Conservation (phyloP, 92 coral and sea anemone species). For the Porites evermanni region DNA sequence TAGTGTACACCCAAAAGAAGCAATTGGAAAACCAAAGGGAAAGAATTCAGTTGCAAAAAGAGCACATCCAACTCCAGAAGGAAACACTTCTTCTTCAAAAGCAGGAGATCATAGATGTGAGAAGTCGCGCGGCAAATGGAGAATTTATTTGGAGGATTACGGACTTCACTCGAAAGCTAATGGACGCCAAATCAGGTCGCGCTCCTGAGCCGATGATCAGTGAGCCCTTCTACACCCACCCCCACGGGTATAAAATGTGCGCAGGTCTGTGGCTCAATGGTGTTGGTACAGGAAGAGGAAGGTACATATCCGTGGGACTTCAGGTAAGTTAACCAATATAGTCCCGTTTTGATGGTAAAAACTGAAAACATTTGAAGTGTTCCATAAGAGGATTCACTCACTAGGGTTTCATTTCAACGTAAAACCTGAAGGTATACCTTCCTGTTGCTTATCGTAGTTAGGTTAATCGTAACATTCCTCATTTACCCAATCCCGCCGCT, state of each 20-base stretch:
- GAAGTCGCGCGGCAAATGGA: constrained; percentile 92
- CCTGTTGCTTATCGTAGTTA: too few species aligned
- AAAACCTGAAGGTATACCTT: too few species aligned
- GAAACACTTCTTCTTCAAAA: constrained; percentile 84
- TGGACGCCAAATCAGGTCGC: constrained; percentile 94
- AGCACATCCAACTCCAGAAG: constrained; percentile 93
- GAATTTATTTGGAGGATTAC: constrained; percentile 91
- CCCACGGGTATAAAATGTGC: constrained; percentile 98
- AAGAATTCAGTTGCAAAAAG: constrained; percentile 93
- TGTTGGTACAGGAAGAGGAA: constrained; percentile 97
- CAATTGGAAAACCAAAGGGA: constrained; percentile 88
- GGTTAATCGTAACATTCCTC: too few species aligned
- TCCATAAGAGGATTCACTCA: too few species aligned
- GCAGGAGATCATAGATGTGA: constrained; percentile 85
- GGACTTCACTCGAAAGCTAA: constrained; percentile 80
- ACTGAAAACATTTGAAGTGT: too few species aligned
- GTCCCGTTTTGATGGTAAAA: too few species aligned
- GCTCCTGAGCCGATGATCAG: constrained; percentile 94
- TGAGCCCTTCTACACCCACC: constrained; percentile 97
- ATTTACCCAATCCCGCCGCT: too few species aligned
- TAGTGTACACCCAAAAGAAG: constrained; percentile 81
- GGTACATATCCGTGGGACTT: constrained; percentile 93
- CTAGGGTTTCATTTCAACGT: too few species aligned
- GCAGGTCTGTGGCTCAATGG: constrained; percentile 99
- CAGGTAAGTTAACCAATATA: constrained; percentile 69